These are phyloP conservation scores for Pelecanus crispus DNA, from an alignment of 2,113 vertebrate genomes.

Conservation along the genomic window DNA sequence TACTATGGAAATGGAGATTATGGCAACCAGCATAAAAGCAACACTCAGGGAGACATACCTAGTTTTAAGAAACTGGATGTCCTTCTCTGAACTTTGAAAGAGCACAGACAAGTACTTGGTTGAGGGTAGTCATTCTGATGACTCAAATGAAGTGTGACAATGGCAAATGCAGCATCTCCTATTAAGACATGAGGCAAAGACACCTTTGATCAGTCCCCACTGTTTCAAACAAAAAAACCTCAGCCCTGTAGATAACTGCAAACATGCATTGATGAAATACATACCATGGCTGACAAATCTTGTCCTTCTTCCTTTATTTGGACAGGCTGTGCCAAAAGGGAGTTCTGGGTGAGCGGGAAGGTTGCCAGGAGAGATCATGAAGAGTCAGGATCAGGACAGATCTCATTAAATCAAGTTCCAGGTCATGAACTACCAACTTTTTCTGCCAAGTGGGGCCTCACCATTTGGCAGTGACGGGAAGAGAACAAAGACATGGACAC, in stretches of 20 bases:
- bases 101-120: background rate
- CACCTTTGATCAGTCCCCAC: background rate
- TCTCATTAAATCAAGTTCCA: background rate
- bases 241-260: background rate
- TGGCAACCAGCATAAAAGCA: background rate
- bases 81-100: rapidly evolving
- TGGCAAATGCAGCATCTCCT: background rate
- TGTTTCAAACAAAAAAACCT: background rate
- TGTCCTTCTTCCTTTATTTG: background rate
- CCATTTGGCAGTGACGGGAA: background rate
- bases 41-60: background rate
- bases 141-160: background rate
- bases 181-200: background rate
- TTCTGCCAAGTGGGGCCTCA: background rate
- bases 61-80: background rate
- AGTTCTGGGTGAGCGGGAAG: background rate
- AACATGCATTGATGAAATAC: background rate
- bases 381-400: background rate
- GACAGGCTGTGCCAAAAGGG: background rate
- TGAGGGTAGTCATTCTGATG: background rate
- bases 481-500: background rate
- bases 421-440: background rate
- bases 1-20: background rate
- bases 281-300: background rate
- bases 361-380: background rate